These are phyloP conservation scores for Clarias macrocephalus DNA, from an alignment of 2,113 vertebrate genomes.

Conservation along the genomic window DNA sequence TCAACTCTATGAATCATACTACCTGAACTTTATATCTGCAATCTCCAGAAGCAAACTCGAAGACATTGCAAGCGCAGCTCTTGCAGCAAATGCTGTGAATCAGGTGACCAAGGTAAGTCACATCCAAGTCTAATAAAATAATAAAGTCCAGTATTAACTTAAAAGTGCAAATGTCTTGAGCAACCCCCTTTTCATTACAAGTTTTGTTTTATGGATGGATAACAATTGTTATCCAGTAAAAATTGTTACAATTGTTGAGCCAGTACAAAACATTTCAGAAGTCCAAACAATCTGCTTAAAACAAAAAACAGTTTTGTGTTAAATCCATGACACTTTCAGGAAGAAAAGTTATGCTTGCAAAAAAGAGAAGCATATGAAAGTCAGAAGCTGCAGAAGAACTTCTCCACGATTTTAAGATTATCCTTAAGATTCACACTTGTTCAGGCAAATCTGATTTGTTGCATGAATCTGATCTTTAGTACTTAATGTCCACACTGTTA, in stretches of 20 bases:
- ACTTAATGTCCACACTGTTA: too few relatives aligned
- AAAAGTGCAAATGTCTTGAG: neutral
- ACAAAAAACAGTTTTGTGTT: neutral
- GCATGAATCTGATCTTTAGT: too few relatives aligned
- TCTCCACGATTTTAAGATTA: neutral
- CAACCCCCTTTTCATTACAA: neutral
- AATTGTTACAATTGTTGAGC: neutral
- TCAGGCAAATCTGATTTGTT: too few relatives aligned
- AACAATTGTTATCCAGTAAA: too few relatives aligned
- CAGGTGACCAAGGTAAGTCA: slow-evolving; percentile 91
- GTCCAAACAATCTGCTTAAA: neutral
- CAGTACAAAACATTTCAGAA: neutral
- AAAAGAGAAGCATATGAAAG: neutral
- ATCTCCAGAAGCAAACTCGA: slow-evolving; percentile 98
- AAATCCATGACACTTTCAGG: neutral
- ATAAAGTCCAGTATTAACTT: neutral
- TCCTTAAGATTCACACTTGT: too few relatives aligned
- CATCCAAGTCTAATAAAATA: neutral
- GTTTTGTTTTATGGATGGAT: neutral
- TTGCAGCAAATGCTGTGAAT: slow-evolving; percentile 87
- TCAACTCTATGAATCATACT: slow-evolving; percentile 95
- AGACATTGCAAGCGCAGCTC: slow-evolving; percentile 94
- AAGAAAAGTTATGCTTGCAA: neutral
- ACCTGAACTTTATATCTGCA: slow-evolving; percentile 98
- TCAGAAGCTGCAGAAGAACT: neutral